Conservation (phyloP, 2,113 vertebrate genomes). For the Notothenia coriiceps region DNA sequence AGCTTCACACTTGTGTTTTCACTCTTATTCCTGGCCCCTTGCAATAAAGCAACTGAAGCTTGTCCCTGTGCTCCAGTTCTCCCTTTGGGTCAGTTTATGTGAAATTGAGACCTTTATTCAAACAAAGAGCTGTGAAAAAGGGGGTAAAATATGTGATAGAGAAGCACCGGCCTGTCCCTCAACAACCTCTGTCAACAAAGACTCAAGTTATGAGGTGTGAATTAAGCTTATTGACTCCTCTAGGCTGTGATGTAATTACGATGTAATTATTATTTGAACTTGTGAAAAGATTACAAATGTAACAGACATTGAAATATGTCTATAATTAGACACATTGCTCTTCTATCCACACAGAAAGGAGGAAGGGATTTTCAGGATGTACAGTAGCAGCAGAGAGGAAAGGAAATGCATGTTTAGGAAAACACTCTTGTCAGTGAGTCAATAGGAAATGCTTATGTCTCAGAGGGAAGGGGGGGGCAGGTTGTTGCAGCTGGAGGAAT, state of each 20-base stretch:
- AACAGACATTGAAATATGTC: slow-evolving; percentile 25
- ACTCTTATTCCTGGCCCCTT: background rate
- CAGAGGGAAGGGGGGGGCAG: slow-evolving; percentile 40
- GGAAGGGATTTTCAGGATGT: slow-evolving; percentile 49
- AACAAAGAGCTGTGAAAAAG: slow-evolving; percentile 6
- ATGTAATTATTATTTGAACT: slow-evolving; percentile 1
- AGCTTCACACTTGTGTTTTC: background rate
- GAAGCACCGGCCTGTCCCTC: background rate
- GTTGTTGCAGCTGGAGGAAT: slow-evolving; percentile 53
- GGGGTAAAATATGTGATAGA: slow-evolving; percentile 20
- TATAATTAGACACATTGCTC: slow-evolving; percentile 19
- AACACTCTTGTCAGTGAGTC: slow-evolving; percentile 52
- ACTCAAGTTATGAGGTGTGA: background rate
- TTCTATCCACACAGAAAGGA: slow-evolving; percentile 36
- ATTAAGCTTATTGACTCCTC: slow-evolving; percentile 25
- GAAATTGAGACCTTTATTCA: slow-evolving; percentile 28
- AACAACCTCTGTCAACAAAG: background rate
- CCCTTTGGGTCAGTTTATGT: slow-evolving; percentile 29
- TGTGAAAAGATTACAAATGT: slow-evolving; percentile 8
- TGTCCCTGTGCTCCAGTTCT: background rate
- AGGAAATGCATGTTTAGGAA: slow-evolving; percentile 61
- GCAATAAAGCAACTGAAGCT: slow-evolving; percentile 14
- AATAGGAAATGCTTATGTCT: slow-evolving; percentile 66
- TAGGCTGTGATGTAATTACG: slow-evolving; percentile 21
- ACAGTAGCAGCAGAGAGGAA: slow-evolving; percentile 57